Evolutionary conservation across 1,140 invertebrate genomes (phyloP), one percentile per base, ranked within the genome.

Genomic region (Tetragonula clypearis): DNA sequence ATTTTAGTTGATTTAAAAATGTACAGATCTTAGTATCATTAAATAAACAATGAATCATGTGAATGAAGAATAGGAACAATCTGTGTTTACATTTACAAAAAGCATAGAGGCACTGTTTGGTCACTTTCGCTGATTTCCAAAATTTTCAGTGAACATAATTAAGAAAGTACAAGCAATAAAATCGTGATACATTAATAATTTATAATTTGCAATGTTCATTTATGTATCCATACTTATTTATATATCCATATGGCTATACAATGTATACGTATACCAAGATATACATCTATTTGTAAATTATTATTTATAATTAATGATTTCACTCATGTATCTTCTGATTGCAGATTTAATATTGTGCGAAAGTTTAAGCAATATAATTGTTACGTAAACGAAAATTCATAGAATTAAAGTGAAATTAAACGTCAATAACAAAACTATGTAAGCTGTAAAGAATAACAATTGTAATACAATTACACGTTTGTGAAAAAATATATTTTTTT

Each of bases 31-130:
- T 17, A 56, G 23, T 77, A 68, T 80, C 19, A 73, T 74, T 68
- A 75, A 53, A 30, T 21, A 72, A 62, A n/a, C n/a, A 79, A 84
- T 58, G 72, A 65, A 62, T 69, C 56, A 55, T 49, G 72, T 19
- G n/a, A 74, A 56, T 55, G 77, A 75, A 87, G 71, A 89, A 75
- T 84, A 90, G 88, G 88, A 90, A 90, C 86, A 58, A 87, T 66
- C 2, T 82, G 41, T 79, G 60, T 72, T 71, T 60, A 62, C 12
- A 74, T 68, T 86, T 89, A 68, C 23, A 65, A 6, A 82, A 90
- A 89, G 82, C 76, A 41, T 89, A 90, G 74, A 90, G 88, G 82
- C 88, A 69, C 85, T 87, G 86, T 26, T 90, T 90, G 88, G 82
- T 90, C 82, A 55, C 60, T 60, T 79, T 73, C 55, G 72, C 68